phyloP scores from a whole-genome alignment of 2,797 vertebrate genomes.

The Linurgus olivaceus region DNA sequence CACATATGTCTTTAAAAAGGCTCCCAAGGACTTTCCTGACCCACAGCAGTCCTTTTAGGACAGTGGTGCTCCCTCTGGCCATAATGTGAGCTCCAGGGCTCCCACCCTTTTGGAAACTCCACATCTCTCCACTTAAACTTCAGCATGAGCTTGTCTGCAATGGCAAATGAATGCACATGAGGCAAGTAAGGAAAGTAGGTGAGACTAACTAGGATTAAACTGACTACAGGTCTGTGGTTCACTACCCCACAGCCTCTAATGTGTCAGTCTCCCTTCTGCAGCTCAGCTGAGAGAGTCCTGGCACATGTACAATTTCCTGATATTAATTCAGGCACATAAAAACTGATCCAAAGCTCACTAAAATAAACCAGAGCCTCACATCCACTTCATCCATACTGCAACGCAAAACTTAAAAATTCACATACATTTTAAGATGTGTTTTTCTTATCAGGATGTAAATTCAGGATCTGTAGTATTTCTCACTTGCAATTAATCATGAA shows the following conservation, averaged over 20 bases:
- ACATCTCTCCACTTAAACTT: not conserved
- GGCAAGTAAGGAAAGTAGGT: slow-evolving; percentile 51
- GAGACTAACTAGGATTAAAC: slow-evolving; percentile 59
- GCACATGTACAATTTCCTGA: slow-evolving; percentile 5
- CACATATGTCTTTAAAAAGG: fast-evolving
- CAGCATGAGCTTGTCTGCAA: slow-evolving; percentile 15
- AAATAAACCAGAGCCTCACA: not conserved
- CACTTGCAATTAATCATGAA: not conserved
- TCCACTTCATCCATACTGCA: not conserved
- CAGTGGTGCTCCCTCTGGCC: not conserved
- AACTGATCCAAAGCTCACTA: not conserved
- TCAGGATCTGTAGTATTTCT: not conserved
- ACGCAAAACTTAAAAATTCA: not conserved
- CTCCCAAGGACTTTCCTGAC: not conserved
- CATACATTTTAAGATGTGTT: not conserved
- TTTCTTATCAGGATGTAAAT: not conserved
- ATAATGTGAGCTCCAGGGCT: not conserved
- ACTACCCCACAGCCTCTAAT: slow-evolving; percentile 56
- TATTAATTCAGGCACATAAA: not conserved
- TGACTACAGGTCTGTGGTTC: slow-evolving; percentile 63
- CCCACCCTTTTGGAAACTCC: not conserved
- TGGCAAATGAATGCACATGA: slow-evolving; percentile 52
- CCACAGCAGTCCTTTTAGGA: not conserved
- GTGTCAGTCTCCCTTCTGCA: slow-evolving; percentile 56
- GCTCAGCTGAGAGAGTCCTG: slow-evolving; percentile 58